Base-by-base conservation (phyloP, 2,888 invertebrate genomes). In the Tetragnatha montana region DNA sequence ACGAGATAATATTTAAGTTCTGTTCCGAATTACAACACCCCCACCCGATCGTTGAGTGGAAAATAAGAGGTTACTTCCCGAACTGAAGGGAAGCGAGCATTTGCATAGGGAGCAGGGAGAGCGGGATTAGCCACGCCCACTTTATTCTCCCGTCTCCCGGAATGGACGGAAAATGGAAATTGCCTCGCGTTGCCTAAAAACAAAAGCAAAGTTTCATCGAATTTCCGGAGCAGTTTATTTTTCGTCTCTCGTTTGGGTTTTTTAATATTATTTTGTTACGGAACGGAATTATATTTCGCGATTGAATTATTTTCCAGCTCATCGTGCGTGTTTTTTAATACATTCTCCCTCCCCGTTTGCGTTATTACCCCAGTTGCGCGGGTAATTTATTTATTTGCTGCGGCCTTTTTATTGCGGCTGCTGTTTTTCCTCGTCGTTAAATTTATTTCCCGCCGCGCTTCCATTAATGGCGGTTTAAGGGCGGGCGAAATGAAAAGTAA, bases 1-100 rank as follows among this genome's bases (percentile, higher is more conserved):
- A 76, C 81, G 81, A 89, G 89, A 85, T 81, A 85, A 89, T 89
- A 89, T 89, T 89, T 89, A 89, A 89, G 78, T 85, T 80, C 88
- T 84, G 50, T 76, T 50, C 80, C 79, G 81, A 88, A 88, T 88
- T 88, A 88, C 71, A 71, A 76, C 81, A 70, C 81, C 87, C 21
- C 14, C 69, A 47, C 35, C 10, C 21, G 71, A 81, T 86, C 81
- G 85, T 86, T 86, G 89, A 89, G 89, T 86, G 75, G 89, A 89
- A 89, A 89, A 89, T 89, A 89, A 89, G 89, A 89, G 89, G 89
- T 89, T 89, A 78, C 76, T 51, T 82, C 81, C 75, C 6, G 35
- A 47, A 14, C 76, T 78, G 81, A 82, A 60, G 60, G 78, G 87
- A 88, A 88, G 87, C 71, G 70, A 22, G 82, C 89, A 89, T 89